These are phyloP conservation scores for Drosophila kambysellisi DNA, from an alignment of 2,888 invertebrate species.

Conservation along the genomic window DNA sequence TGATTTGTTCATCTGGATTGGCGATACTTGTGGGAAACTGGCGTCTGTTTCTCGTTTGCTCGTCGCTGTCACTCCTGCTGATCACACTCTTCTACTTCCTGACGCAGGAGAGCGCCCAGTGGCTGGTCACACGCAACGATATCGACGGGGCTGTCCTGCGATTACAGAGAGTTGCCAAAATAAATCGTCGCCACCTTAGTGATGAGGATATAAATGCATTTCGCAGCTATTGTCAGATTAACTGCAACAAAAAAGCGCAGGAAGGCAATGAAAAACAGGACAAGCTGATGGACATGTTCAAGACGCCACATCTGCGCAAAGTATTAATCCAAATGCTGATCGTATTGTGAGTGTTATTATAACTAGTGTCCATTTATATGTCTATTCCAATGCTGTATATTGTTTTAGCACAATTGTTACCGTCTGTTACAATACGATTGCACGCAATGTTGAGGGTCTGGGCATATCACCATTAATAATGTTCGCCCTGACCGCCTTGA, in stretches of 20 bases:
- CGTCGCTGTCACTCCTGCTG: constrained; percentile 85
- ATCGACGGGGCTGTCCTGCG: constrained; percentile 86
- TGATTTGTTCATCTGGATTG: constrained; percentile 86
- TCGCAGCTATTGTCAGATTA: constrained; percentile 70
- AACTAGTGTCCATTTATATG: too few species aligned
- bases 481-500: constrained; percentile 86
- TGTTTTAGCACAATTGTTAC: constrained; percentile 86
- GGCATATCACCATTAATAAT: constrained; percentile 86
- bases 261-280: constrained; percentile 18
- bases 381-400: background rate
- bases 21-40: constrained; percentile 85
- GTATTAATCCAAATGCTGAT: constrained; percentile 86
- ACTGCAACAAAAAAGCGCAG: constrained; percentile 36
- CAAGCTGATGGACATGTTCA: constrained; percentile 84
- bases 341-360: constrained; percentile 86
- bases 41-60: constrained; percentile 85
- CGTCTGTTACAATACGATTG: constrained; percentile 87
- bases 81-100: constrained; percentile 85
- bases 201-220: constrained; percentile 77
- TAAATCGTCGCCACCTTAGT: constrained; percentile 85
- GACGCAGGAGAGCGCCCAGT: constrained; percentile 87
- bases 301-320: constrained; percentile 85
- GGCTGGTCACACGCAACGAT: constrained; percentile 86
- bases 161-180: constrained; percentile 85
- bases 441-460: constrained; percentile 86